phyloP scores from a whole-genome alignment of 1,140 invertebrate species.

The Teleopsis dalmanni region DNA sequence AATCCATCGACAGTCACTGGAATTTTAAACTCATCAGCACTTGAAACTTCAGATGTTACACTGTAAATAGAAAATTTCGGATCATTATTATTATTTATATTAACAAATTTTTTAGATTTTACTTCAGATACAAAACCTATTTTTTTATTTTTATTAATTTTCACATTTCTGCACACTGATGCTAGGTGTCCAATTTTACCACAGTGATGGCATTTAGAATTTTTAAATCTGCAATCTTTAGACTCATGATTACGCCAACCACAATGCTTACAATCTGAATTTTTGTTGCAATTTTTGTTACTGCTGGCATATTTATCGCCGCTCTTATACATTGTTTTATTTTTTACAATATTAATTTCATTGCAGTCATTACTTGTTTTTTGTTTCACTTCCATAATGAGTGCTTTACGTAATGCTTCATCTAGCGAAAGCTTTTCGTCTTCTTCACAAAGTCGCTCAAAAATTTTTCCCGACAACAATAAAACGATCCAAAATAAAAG shows the following conservation, averaged over 20 bases:
- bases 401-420: slow-evolving; percentile 5
- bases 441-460: slow-evolving; percentile 8
- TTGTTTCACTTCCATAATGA: slow-evolving; percentile 9
- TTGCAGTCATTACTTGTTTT: no score
- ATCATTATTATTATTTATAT: slow-evolving; percentile 1
- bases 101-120: slow-evolving; percentile 1
- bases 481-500: slow-evolving; percentile 8
- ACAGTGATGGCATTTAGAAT: background rate
- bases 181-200: slow-evolving; percentile 5
- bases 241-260: background rate
- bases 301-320: no score
- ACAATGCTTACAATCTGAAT: background rate
- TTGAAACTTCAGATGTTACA: background rate
- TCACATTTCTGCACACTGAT: no score
- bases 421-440: slow-evolving; percentile 3
- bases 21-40: slow-evolving; percentile 1
- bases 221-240: background rate
- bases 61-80: slow-evolving; percentile 8
- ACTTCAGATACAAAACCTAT: slow-evolving; percentile 4
- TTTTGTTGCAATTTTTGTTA: background rate
- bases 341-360: no score
- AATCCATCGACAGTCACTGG: slow-evolving; percentile 4
- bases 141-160: background rate
- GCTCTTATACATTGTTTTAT: no score
- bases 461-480: slow-evolving; percentile 5